Conservation (phyloP, 1,140 invertebrate genomes). For the Drosophila punjabiensis region DNA sequence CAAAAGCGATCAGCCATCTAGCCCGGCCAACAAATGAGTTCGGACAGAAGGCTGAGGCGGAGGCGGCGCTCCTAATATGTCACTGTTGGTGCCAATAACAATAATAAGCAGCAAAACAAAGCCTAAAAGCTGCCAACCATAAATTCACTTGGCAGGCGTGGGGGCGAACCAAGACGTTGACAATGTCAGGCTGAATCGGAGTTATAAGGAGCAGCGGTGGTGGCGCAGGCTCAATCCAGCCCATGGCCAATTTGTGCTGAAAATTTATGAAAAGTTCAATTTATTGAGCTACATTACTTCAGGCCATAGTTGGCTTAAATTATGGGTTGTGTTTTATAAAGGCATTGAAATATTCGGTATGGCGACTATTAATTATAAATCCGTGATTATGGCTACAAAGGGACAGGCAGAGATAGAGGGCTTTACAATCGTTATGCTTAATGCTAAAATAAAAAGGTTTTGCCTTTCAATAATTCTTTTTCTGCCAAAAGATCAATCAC, state of each 20-base stretch:
- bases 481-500: slow-evolving; percentile 26
- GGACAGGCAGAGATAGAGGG: neutral
- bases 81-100: slow-evolving; percentile 83
- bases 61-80: slow-evolving; percentile 71
- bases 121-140: slow-evolving; percentile 82
- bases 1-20: slow-evolving; percentile 48
- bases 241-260: slow-evolving; percentile 69
- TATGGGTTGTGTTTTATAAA: slow-evolving; percentile 17
- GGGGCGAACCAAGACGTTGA: slow-evolving; percentile 65
- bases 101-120: slow-evolving; percentile 84
- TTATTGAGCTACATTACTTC: slow-evolving; percentile 77
- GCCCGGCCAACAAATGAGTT: slow-evolving; percentile 71
- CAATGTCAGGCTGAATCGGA: slow-evolving; percentile 59
- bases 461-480: neutral
- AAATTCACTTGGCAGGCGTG: slow-evolving; percentile 61
- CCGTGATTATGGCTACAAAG: slow-evolving; percentile 22
- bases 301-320: slow-evolving; percentile 59
- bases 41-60: slow-evolving; percentile 39
- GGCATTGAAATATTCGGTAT: slow-evolving; percentile 18
- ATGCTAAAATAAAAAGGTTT: neutral
- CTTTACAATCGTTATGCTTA: slow-evolving; percentile 11
- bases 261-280: slow-evolving; percentile 84
- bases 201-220: slow-evolving; percentile 1
- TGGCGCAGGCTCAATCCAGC: slow-evolving; percentile 32
- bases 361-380: slow-evolving; percentile 42